phyloP scores from a whole-genome alignment of 2,113 vertebrate species.

The Onychostoma macrolepis region DNA sequence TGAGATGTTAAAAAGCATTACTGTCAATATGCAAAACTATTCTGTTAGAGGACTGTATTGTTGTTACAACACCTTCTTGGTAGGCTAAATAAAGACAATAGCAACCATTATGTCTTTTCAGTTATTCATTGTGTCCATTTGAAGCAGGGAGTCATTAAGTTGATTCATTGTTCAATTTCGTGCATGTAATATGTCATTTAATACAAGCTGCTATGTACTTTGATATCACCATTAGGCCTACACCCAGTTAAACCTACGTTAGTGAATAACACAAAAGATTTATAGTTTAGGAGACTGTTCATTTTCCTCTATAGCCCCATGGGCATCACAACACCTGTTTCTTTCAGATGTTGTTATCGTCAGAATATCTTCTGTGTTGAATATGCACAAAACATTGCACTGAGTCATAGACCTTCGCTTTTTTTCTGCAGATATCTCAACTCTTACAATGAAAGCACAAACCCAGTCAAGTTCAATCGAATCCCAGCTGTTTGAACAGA shows the following conservation, averaged over 20 bases:
- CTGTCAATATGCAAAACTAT: neutral
- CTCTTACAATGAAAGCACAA: neutral
- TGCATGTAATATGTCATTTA: neutral
- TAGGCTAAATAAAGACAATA: neutral
- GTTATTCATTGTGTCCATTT: neutral
- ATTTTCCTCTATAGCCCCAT: neutral
- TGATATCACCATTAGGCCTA: neutral
- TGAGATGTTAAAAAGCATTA: neutral
- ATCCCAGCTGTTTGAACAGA: neutral
- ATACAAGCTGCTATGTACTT: neutral
- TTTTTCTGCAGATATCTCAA: neutral
- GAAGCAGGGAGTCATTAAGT: neutral
- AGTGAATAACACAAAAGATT: conserved; percentile 26
- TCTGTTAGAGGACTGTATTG: neutral
- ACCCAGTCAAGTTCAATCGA: neutral
- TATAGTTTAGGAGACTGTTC: neutral
- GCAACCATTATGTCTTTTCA: neutral
- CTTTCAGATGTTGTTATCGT: neutral
- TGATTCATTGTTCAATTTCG: neutral
- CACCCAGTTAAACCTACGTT: neutral
- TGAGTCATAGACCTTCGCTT: neutral
- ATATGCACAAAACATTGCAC: neutral
- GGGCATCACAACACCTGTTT: conserved; percentile 40
- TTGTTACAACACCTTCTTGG: conserved; percentile 4
- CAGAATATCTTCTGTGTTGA: neutral